Evolutionary conservation across 2,113 vertebrate genomes (phyloP), one percentile per base, ranked within the genome.

Genomic region (Saccopteryx leptura): DNA sequence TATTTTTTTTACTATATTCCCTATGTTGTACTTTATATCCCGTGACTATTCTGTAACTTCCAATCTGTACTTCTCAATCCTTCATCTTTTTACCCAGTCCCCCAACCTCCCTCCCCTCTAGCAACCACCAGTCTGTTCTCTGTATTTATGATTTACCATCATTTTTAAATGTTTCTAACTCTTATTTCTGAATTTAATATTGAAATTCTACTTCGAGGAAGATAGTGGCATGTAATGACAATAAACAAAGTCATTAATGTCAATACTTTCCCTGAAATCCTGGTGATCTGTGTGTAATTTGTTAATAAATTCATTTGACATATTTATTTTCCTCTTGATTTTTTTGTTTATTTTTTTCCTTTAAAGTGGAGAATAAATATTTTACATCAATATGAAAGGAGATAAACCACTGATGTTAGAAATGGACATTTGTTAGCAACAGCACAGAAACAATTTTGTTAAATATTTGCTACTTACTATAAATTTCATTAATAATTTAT

Each of bases 331-430:
- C 26, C 28, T 75, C 17, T 14, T 65, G 10, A 33, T 65, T 71
- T 69, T 28, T 75, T 33, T 1, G 31, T 68, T 93, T 23, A 54
- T 74, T 95, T 89, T 71, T 65, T 88, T 80, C 24, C 12, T 21
- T 78, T 46, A 79, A 11, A 58, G 72, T 96, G 84, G 93, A 93
- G 93, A 97, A 82, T 97, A 91, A 96, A 82, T 96, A 88, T 97
- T 97, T 97, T 58, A 95, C 96, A 93, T 97, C 82, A 91, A 93
- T 95, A 94, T 85, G 6, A 95, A 98, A 96, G 90, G 28, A 86
- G 94, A 78, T 90, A 97, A 97, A 98, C 94, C 94, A 96, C 95
- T 97, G 88, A 95, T 97, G 94, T 96, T 96, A 97, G 90, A 96
- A 92, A 85, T 88, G 56, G 52, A 39, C 28, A 93, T 86, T 97